Evolutionary conservation across 2,797 vertebrate genomes (phyloP).

Genomic region (Syngnathus acus): DNA sequence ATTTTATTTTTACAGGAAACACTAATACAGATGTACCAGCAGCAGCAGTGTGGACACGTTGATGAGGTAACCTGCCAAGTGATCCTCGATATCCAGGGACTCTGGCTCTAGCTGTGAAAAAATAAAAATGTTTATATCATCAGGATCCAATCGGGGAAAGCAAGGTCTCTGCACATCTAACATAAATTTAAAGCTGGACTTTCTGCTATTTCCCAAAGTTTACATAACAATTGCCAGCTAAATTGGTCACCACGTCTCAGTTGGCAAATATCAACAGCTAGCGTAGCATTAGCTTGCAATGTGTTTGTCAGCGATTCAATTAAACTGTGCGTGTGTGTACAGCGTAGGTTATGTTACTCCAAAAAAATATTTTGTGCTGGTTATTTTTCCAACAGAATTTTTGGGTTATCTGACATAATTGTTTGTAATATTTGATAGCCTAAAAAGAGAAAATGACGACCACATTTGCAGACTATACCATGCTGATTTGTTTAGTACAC

Average conservation of each 20-base stretch:
- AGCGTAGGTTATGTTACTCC: background rate
- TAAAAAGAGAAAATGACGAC: background rate
- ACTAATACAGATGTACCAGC: slow-evolving; percentile 72
- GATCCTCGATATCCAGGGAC: slow-evolving; percentile 85
- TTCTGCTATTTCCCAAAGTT: background rate
- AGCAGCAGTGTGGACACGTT: slow-evolving; percentile 86
- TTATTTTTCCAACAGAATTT: background rate
- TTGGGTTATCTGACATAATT: background rate
- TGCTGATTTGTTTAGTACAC: background rate
- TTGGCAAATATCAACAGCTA: background rate
- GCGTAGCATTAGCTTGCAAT: background rate
- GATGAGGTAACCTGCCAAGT: slow-evolving; percentile 83
- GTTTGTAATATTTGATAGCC: background rate
- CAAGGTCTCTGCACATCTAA: background rate
- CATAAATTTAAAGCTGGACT: background rate
- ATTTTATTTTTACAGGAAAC: background rate
- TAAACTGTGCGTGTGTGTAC: background rate
- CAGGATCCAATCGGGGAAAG: background rate
- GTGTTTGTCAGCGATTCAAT: background rate
- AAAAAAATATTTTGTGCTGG: background rate
- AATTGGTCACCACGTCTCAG: background rate
- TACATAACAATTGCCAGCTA: background rate
- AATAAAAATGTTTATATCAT: slow-evolving; percentile 8
- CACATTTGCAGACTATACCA: background rate
- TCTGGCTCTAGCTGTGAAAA: slow-evolving; percentile 65